Evolutionary conservation across 2,113 vertebrate species (phyloP).

Genomic region (Eptesicus fuscus): DNA sequence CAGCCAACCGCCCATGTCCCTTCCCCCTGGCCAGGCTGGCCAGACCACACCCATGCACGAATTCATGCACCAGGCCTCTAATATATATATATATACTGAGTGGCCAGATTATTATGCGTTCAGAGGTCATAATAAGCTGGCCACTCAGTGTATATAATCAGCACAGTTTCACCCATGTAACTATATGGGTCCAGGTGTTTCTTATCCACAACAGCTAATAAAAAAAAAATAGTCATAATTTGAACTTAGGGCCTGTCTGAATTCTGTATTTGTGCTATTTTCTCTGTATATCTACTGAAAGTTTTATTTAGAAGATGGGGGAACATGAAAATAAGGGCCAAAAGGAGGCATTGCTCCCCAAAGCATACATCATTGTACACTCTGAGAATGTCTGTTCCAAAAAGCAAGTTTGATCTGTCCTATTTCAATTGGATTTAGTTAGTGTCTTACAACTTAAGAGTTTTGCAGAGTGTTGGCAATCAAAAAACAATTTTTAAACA

Average conservation of each 20-base stretch:
- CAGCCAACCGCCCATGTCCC: no score
- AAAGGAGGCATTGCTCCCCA: neutral
- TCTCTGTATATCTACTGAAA: neutral
- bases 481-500: neutral
- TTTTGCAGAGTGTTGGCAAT: neutral
- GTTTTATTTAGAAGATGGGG: neutral
- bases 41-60: no score
- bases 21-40: no score
- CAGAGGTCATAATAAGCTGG: no score
- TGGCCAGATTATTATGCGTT: no score
- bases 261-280: neutral
- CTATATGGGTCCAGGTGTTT: neutral
- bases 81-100: no score
- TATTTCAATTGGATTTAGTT: neutral
- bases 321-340: neutral
- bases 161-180: neutral
- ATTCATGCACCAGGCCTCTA: no score
- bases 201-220: neutral
- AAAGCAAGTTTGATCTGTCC: neutral
- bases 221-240: neutral
- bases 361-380: neutral
- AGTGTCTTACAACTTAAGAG: neutral
- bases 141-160: neutral
- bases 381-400: neutral
- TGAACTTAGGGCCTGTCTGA: neutral